Evolutionary conservation across 1,140 invertebrate species (phyloP).

Genomic region (Prorops nasuta): DNA sequence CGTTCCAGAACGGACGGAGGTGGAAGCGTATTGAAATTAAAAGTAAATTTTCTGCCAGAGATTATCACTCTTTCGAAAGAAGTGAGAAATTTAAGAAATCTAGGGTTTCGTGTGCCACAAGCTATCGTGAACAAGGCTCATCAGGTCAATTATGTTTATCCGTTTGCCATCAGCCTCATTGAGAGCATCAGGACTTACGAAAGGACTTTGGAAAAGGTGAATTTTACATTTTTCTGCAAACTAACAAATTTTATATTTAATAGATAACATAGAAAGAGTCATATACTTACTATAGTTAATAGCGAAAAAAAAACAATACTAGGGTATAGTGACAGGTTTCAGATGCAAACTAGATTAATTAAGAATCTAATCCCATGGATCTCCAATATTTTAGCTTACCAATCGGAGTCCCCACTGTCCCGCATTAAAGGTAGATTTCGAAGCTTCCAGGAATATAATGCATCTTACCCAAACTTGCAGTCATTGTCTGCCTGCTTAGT

Average conservation of each 20-base stretch:
- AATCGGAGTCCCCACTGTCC: slow-evolving; percentile 54
- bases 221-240: no score
- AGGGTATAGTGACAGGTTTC: slow-evolving; percentile 27
- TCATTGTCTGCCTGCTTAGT: slow-evolving; percentile 43
- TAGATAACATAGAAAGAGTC: no score
- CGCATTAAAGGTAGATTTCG: slow-evolving; percentile 47
- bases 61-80: slow-evolving; percentile 98
- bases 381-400: slow-evolving; percentile 52
- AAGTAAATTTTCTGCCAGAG: slow-evolving; percentile 97
- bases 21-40: slow-evolving; percentile 86
- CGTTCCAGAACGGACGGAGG: slow-evolving; percentile 81
- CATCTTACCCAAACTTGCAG: slow-evolving; percentile 39
- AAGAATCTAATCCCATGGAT: slow-evolving; percentile 42
- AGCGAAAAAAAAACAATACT: slow-evolving; percentile 32
- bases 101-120: slow-evolving; percentile 95
- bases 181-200: slow-evolving; percentile 97
- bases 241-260: no score
- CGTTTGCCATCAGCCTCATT: slow-evolving; percentile 97
- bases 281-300: no score
- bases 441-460: slow-evolving; percentile 42
- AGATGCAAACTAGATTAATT: slow-evolving; percentile 25
- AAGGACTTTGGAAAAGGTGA: slow-evolving; percentile 92
- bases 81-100: slow-evolving; percentile 93
- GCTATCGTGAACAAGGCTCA: slow-evolving; percentile 99
- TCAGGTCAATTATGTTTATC: slow-evolving; percentile 97